Evolutionary conservation across 2,113 vertebrate species (phyloP), one percentile per base, ranked within the genome.

Genomic region (Sebastes schlegelii): DNA sequence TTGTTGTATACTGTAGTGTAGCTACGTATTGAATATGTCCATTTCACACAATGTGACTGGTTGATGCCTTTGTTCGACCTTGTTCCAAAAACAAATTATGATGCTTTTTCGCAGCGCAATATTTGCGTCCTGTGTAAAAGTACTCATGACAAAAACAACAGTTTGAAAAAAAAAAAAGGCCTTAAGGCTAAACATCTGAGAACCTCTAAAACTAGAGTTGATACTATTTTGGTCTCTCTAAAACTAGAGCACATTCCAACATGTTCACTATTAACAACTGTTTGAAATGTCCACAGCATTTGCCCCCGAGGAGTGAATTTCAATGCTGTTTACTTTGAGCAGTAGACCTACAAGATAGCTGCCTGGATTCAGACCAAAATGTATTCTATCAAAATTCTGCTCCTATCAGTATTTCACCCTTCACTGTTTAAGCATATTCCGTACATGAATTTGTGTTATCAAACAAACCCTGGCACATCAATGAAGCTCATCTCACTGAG

Each of bases 401-500:
- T 87, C 74, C 82, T 85, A 92, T 85, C 82, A 86, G 88, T 84
- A 88, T 93, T 85, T 87, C 89, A 86, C 80, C 87, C 84, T 80
- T 91, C 85, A 85, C 83, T 90, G 91, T 94, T 73, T 86, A 90
- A 90, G 89, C 88, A 92, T 89, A 92, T 91, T 92, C 86, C 75
- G 77, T 90, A 84, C 86, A 91, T 93, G 90, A 90, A 93, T 95
- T 88, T 92, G 82, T 93, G 92, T 85, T 91, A 91, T 91, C 92
- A 95, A 94, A 95, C 91, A 94, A 93, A 94, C 91, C 82, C 83
- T 91, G 91, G 89, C 93, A 95, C 92, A 93, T 94, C 92, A 94
- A 88, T 93, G 92, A 89, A 90, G 88, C 91, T 93, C 91, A 93
- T 95, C 93, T 94, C 83, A 82, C 74, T 83, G 87, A 86, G 91